These are phyloP conservation scores for Baryphthengus martii DNA, from an alignment of 2,113 vertebrate species.

Conservation along the genomic window DNA sequence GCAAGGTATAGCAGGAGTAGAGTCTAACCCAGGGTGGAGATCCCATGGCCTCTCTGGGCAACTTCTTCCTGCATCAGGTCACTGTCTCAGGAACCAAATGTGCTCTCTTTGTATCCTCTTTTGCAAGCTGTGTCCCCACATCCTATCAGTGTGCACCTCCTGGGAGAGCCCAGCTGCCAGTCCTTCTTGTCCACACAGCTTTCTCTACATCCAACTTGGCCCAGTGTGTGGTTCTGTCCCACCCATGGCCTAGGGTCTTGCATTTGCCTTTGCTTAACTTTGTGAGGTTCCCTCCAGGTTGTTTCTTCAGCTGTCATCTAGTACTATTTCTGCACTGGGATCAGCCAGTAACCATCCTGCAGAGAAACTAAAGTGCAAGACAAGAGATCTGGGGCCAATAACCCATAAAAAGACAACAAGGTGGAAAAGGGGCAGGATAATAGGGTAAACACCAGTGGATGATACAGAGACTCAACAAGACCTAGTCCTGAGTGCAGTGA, in stretches of 20 bases:
- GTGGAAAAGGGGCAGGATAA: neutral
- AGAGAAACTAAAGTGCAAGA: neutral
- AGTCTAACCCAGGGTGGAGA: neutral
- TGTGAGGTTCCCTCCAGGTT: neutral
- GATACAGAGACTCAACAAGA: neutral
- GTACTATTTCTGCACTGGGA: neutral
- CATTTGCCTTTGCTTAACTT: neutral
- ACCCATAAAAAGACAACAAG: neutral
- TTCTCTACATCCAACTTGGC: neutral
- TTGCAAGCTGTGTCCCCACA: neutral
- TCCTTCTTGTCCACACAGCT: rapidly evolving
- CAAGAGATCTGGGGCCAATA: neutral
- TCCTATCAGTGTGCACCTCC: rapidly evolving
- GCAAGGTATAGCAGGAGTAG: neutral
- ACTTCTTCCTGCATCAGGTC: neutral
- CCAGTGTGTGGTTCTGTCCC: neutral
- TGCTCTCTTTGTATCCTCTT: neutral
- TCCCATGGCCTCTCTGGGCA: neutral
- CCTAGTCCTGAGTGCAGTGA: neutral
- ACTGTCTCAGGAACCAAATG: rapidly evolving
- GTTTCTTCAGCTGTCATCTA: neutral
- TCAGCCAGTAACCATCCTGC: rapidly evolving
- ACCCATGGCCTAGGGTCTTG: neutral
- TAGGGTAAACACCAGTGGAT: neutral
- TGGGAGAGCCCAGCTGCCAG: neutral